Base-by-base conservation (phyloP, 2,113 vertebrate genomes). In the Platichthys flesus region DNA sequence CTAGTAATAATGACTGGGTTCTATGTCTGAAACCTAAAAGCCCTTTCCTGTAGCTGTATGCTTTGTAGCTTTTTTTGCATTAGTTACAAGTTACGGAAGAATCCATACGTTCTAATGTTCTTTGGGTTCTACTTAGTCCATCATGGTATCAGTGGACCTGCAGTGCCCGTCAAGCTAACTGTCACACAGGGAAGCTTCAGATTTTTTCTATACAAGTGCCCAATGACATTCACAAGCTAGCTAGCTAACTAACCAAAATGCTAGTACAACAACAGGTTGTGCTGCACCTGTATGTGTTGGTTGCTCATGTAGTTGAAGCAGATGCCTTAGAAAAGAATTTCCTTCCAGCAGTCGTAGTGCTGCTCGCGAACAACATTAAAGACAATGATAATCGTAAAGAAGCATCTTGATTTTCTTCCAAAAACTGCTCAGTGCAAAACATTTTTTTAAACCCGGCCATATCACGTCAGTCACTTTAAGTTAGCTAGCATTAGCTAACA, bases 201-300 rank as follows among this genome's bases (percentile, higher is more conserved):
- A 52, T 21, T 4, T 31, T 61, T 59, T 72, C 51, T 74, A 67
- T 72, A 60, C 74, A 85, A 83, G 71, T 79, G 68, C 68, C 57
- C 77, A 42, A 5, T 26, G 65, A 76, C 45, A 51, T 56, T 66
- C 40, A 76, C 54, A 56, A 76, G 64, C 69, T 74, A 73, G 68
- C 68, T 70, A 73, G 81, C 76, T 83, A 71, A 24, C 67, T 24
- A 76, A 85, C 84, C 76, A 83, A 81, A 84, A 71, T 37, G 66
- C 62, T 80, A 67, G 66, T 40, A 57, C 31, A 57, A 56, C 56
- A 57, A 35, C 31, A 62, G 59, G 45, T 59, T 47, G 31, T 31
- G 67, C 68, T 42, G 12, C 65, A 47, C 16, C 40, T 23, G 21
- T 45, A 14, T 58, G 52, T 1, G 14, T 72, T 2, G 0, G 4